These are phyloP conservation scores for Leucania comma DNA, from an alignment of 2,888 invertebrate genomes.

Conservation along the genomic window DNA sequence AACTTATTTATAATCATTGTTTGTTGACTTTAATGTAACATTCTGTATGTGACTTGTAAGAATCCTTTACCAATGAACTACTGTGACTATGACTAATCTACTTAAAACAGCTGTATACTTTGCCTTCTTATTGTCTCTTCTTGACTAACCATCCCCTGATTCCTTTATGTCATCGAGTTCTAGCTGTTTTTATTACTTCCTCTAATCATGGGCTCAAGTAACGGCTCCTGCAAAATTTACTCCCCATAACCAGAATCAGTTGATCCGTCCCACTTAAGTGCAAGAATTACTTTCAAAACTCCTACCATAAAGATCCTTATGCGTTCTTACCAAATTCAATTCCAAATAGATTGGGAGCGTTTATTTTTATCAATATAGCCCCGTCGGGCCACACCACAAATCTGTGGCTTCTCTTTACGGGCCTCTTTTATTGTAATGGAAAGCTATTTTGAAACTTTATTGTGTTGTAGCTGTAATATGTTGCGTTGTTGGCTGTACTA, in stretches of 20 bases:
- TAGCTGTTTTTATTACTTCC: not conserved
- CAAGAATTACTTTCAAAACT: slow-evolving; percentile 35
- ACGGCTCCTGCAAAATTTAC: not conserved
- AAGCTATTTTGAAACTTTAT: slow-evolving; percentile 65
- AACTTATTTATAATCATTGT: too few relatives aligned
- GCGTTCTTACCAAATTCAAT: slow-evolving; percentile 54
- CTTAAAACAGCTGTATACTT: too few relatives aligned
- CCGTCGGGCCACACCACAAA: slow-evolving; percentile 50
- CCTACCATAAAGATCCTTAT: slow-evolving; percentile 30
- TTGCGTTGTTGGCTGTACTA: slow-evolving; percentile 43
- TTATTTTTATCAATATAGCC: slow-evolving; percentile 60
- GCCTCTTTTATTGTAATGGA: slow-evolving; percentile 64
- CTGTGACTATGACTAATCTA: too few relatives aligned
- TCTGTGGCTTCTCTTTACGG: slow-evolving; percentile 63
- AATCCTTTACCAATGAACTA: too few relatives aligned
- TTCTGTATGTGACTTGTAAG: too few relatives aligned
- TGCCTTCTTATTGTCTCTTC: not conserved
- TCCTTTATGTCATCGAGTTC: not conserved
- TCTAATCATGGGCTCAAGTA: too few relatives aligned
- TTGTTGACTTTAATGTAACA: too few relatives aligned
- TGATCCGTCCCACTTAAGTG: slow-evolving; percentile 14
- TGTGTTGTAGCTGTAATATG: slow-evolving; percentile 53
- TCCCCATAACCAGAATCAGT: slow-evolving; percentile 13
- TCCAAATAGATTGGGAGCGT: slow-evolving; percentile 51
- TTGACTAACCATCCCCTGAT: not conserved